phyloP scores from a whole-genome alignment of 2,797 vertebrate species.

The Cyprinella venusta region DNA sequence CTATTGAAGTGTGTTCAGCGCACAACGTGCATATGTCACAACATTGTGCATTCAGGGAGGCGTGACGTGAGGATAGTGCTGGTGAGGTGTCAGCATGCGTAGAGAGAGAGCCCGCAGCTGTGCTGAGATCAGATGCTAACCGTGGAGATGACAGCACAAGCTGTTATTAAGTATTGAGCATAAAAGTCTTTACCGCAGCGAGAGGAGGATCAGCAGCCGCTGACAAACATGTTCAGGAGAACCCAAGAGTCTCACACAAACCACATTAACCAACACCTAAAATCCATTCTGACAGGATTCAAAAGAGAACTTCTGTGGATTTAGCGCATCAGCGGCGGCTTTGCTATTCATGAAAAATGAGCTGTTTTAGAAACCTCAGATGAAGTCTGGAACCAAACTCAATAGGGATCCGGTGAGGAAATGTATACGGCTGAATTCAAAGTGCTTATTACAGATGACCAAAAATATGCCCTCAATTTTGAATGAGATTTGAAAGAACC shows the following conservation, averaged over 20 bases:
- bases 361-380: constrained; percentile 12
- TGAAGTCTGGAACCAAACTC: background rate
- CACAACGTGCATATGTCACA: constrained; percentile 25
- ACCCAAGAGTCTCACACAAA: constrained; percentile 27
- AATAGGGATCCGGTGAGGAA: constrained; percentile 6
- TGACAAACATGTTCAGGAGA: constrained; percentile 29
- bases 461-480: constrained; percentile 30
- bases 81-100: constrained; percentile 23
- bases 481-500: constrained; percentile 16
- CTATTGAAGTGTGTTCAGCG: constrained; percentile 13
- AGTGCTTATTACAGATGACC: constrained; percentile 30
- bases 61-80: constrained; percentile 21
- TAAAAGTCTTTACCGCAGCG: constrained; percentile 36
- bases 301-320: constrained; percentile 29
- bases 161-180: constrained; percentile 47
- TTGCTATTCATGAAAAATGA: constrained; percentile 25
- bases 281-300: constrained; percentile 40
- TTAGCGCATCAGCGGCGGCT: constrained; percentile 14
- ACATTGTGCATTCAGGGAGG: constrained; percentile 16
- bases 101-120: constrained; percentile 36
- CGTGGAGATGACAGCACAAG: constrained; percentile 40
- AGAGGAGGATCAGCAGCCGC: constrained; percentile 30
- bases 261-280: constrained; percentile 35
- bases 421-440: constrained; percentile 5
- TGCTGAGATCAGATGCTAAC: constrained; percentile 51